Conservation (phyloP, 2,797 vertebrate species). For the Myotis daubentonii region DNA sequence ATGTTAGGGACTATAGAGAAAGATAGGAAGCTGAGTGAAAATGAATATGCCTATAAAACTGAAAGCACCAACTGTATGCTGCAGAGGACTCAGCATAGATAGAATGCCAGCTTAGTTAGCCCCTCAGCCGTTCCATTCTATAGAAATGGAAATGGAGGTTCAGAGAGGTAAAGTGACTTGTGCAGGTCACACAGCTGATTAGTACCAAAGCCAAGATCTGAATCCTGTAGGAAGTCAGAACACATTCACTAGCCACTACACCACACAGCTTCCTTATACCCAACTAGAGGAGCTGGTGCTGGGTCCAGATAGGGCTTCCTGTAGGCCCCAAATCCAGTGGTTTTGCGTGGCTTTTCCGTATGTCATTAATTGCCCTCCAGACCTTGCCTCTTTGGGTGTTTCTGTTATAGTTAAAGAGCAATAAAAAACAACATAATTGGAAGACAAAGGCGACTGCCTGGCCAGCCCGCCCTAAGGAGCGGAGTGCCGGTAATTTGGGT, state of each 20-base stretch:
- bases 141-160: neutral
- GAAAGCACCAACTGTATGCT: neutral
- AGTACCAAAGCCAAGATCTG: neutral
- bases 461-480: slow-evolving; percentile 81
- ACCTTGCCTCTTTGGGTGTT: slow-evolving; percentile 68
- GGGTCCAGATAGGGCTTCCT: neutral
- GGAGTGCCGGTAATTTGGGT: slow-evolving; percentile 84
- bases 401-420: slow-evolving; percentile 69
- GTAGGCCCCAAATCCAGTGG: neutral
- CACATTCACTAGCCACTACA: neutral
- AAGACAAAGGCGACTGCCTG: slow-evolving; percentile 79
- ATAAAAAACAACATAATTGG: slow-evolving; percentile 79
- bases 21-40: neutral
- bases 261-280: neutral
- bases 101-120: neutral
- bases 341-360: slow-evolving; percentile 36
- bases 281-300: rapidly evolving
- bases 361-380: slow-evolving; percentile 66
- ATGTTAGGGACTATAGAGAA: neutral
- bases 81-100: rapidly evolving
- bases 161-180: neutral
- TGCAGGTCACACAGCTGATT: neutral
- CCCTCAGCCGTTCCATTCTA: neutral
- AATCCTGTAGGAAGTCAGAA: neutral
- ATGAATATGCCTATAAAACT: neutral